A percentile compares a stretch with the other conserved stretches of the same genome.
These are phyloP conservation scores for Glaucopsyche alexis DNA, from an alignment of 2,888 invertebrate genomes.

Conservation along the genomic window DNA sequence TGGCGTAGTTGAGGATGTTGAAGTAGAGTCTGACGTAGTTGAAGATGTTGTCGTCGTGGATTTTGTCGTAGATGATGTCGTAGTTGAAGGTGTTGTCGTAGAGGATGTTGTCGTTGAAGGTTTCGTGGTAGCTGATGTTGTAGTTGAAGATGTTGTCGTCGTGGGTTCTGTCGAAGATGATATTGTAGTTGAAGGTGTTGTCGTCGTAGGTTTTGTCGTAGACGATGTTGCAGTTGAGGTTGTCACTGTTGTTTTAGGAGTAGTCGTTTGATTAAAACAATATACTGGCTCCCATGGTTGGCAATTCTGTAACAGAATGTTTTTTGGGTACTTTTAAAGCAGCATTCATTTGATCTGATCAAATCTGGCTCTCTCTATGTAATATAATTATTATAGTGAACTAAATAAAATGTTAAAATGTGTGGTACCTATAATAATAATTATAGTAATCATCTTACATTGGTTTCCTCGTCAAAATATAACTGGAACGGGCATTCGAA, in stretches of 20 bases:
- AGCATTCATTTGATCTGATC: not conserved
- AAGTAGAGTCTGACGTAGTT: not conserved
- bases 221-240: no score
- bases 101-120: no score
- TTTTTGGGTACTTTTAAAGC: not conserved
- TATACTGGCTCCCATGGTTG: constrained; percentile 37
- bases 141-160: not conserved
- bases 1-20: constrained; percentile 7
- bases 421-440: not conserved
- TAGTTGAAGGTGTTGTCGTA: not conserved
- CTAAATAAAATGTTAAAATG: not conserved
- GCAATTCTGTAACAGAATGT: constrained; percentile 40
- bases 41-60: not conserved
- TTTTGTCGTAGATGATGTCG: not conserved
- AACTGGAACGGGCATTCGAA: constrained; percentile 38
- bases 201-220: not conserved
- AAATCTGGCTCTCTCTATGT: not conserved
- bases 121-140: not conserved
- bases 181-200: constrained; percentile 6
- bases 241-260: not conserved
- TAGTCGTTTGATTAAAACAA: constrained; percentile 33
- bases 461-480: constrained; percentile 39
- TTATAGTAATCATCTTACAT: constrained; percentile 34
- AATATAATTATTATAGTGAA: not conserved
- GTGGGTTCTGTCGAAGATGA: not conserved